Evolutionary conservation across 2,888 invertebrate genomes (phyloP).

Genomic region (Himalopsyche kuldschensis): DNA sequence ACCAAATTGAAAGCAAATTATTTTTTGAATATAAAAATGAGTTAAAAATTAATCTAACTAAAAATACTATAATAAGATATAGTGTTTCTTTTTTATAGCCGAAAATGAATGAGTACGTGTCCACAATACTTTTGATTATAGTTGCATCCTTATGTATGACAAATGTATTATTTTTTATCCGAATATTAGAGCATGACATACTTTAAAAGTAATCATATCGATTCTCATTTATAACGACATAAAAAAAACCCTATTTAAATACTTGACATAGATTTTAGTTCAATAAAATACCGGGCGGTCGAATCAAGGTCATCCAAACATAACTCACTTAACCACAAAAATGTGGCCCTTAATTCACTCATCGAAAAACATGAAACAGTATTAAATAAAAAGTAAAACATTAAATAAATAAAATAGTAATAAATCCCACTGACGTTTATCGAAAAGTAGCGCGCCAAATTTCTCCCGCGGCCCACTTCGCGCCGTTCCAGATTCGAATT

Average conservation of each 20-base stretch:
- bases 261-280: background rate
- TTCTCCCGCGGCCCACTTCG: background rate
- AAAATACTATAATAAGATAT: too few species aligned
- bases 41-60: too few species aligned
- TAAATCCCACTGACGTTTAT: conserved; percentile 16
- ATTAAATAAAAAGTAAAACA: background rate
- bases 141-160: background rate
- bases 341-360: background rate
- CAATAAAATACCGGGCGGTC: background rate
- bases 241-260: background rate
- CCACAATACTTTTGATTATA: background rate
- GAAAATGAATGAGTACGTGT: background rate
- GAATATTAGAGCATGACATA: background rate
- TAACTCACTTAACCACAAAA: background rate
- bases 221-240: background rate
- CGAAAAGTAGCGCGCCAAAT: conserved; percentile 4
- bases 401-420: background rate
- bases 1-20: too few species aligned
- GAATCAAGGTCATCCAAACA: background rate
- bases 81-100: too few species aligned
- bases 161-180: background rate
- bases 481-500: conserved; percentile 15
- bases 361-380: background rate
- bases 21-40: too few species aligned
- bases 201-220: background rate